Conservation (phyloP, 2,113 vertebrate species). For the Chloropsis hardwickii region DNA sequence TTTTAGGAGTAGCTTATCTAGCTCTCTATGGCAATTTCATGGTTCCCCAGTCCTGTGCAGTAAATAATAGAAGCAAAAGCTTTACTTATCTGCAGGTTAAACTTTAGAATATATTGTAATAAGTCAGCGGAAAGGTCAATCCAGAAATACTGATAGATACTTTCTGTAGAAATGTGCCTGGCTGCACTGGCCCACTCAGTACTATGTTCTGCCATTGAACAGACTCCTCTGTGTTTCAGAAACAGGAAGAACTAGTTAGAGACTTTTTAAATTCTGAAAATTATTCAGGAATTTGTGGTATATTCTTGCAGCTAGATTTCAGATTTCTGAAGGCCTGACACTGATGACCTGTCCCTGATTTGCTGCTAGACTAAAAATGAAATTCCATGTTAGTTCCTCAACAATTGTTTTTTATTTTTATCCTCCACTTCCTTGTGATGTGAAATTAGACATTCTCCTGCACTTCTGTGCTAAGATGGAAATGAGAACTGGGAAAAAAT, state of each 20-base stretch:
- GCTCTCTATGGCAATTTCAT: not conserved
- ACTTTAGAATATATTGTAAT: not conserved
- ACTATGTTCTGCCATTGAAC: not conserved
- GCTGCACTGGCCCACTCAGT: not conserved
- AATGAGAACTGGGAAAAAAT: not conserved
- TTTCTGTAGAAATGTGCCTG: not conserved
- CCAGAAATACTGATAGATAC: not conserved
- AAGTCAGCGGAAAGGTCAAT: not conserved
- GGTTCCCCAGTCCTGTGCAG: not conserved
- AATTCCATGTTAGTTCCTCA: not conserved
- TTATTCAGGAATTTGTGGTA: not conserved
- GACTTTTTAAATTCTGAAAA: not conserved
- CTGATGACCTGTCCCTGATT: not conserved
- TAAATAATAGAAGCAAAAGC: not conserved
- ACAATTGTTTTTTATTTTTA: not conserved
- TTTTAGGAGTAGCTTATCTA: not conserved
- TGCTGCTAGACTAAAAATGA: not conserved
- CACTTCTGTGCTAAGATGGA: not conserved
- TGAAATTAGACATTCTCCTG: not conserved
- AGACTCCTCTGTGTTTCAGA: not conserved
- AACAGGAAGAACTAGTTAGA: not conserved
- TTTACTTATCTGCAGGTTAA: not conserved
- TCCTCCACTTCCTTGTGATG: not conserved
- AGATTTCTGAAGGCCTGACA: not conserved
- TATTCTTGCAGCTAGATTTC: not conserved